Percentiles rank a stretch among this genome's conserved stretches.
These are phyloP conservation scores for Scortum barcoo DNA, from an alignment of 2,113 vertebrate species.

Conservation along the genomic window DNA sequence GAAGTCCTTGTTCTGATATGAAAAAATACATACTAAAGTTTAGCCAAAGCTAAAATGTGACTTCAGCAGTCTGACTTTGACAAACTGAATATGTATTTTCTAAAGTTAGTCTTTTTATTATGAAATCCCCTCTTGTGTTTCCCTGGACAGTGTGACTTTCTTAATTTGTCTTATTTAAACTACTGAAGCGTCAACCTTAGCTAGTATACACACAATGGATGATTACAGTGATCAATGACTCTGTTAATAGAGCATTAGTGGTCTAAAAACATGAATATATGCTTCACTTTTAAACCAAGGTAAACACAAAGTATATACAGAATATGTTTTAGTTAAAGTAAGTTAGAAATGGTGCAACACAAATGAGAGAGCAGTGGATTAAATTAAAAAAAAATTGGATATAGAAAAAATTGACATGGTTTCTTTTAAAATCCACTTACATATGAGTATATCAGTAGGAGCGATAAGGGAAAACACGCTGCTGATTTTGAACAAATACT, in stretches of 20 bases:
- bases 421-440: no score
- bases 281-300: background rate
- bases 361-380: no score
- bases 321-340: no score
- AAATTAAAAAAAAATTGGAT: no score
- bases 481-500: no score
- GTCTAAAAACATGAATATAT: background rate
- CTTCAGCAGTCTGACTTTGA: background rate
- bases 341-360: background rate
- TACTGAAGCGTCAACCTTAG: background rate
- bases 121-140: background rate
- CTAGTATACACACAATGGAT: background rate
- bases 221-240: background rate
- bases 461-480: no score
- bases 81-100: background rate
- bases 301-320: background rate
- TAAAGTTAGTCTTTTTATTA: background rate
- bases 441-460: no score
- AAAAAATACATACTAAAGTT: background rate
- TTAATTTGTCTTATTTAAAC: background rate
- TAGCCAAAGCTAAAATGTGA: slow-evolving; percentile 1
- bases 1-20: background rate
- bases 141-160: background rate
- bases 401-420: no score
- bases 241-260: background rate